Base-by-base conservation (phyloP, 2,888 invertebrate genomes). In the Noctua comes region DNA sequence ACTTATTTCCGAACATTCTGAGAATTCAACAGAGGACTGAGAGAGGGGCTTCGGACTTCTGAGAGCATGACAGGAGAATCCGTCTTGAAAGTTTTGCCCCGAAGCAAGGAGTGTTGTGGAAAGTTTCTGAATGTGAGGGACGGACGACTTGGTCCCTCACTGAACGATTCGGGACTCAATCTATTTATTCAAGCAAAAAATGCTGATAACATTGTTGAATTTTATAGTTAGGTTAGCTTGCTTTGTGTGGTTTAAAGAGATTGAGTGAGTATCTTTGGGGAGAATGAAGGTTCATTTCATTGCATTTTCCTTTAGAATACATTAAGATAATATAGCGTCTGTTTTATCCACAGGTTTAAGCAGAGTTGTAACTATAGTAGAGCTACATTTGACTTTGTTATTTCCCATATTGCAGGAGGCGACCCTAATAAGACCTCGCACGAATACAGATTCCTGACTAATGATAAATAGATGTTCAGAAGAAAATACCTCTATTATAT, bases 151-250 rank as follows among this genome's bases (percentile, higher is more conserved):
- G 71, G 43, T 43, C 43, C 57, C 54, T 83, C 83, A 76, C 74
- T 77, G 76, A 74, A 51, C 85, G 66, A 51, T 77, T 79, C 46
- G 69, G 68, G 71, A 66, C 68, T 73, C 74, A 72, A 79, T 82
- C 69, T 83, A 76, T 81, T 84, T 76, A 86, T 71, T 87, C 87
- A 85, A 54, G 85, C 77, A 77, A 78, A 77, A 74, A 73, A n/a
- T 57, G 31, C 48, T 72, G 84, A 86, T 82, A 84, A 66, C 77
- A 86, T 84, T 86, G 76, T 80, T 69, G 66, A 64, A 85, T 73
- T 80, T 85, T 86, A 76, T 83, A 85, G 86, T 80, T 36, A 27
- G 43, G 51, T 62, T 62, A n/a, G 62, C 76, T 77, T 75, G 72
- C 72, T 73, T 80, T 75, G 68, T 85, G 74, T 65, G 83, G 68